Evolutionary conservation across 1,140 invertebrate species (phyloP).

Genomic region (Pseudobourletiella spinata): DNA sequence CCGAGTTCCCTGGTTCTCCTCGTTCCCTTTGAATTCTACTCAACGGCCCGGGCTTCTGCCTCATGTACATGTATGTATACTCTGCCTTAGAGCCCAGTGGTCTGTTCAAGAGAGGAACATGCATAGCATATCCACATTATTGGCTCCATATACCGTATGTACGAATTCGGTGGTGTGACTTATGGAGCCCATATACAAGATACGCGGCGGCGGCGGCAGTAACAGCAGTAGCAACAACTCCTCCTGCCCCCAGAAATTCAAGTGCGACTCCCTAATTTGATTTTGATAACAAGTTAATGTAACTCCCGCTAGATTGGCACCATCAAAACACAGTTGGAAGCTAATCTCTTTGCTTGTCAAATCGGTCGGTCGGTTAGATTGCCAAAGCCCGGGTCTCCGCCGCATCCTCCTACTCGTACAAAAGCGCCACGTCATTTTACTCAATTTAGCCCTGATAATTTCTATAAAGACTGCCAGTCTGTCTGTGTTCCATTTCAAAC

Average conservation of each 20-base stretch:
- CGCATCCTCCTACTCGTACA: too few species aligned
- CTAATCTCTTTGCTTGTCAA: conserved; percentile 31
- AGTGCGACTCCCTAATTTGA: conserved; percentile 30
- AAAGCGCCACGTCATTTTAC: conserved; percentile 21
- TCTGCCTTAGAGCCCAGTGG: neutral
- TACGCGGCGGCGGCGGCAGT: too few species aligned
- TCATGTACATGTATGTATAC: neutral
- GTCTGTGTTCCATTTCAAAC: too few species aligned
- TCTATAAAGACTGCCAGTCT: too few species aligned
- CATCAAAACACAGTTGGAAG: conserved; percentile 25
- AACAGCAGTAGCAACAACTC: too few species aligned
- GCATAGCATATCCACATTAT: too few species aligned
- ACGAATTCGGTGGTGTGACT: too few species aligned
- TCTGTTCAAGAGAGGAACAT: neutral
- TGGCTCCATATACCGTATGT: too few species aligned
- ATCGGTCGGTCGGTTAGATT: conserved; percentile 5
- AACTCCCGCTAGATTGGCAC: conserved; percentile 28
- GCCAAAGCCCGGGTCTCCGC: too few species aligned
- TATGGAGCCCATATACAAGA: too few species aligned
- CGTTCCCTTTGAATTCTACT: too few species aligned
- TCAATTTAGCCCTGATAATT: conserved; percentile 19
- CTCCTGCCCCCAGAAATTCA: neutral
- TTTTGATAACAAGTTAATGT: conserved; percentile 36
- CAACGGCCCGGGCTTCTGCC: neutral
- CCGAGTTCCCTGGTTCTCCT: too few species aligned